Conservation (phyloP, 1,140 invertebrate genomes). For the Phymastichus coffea region DNA sequence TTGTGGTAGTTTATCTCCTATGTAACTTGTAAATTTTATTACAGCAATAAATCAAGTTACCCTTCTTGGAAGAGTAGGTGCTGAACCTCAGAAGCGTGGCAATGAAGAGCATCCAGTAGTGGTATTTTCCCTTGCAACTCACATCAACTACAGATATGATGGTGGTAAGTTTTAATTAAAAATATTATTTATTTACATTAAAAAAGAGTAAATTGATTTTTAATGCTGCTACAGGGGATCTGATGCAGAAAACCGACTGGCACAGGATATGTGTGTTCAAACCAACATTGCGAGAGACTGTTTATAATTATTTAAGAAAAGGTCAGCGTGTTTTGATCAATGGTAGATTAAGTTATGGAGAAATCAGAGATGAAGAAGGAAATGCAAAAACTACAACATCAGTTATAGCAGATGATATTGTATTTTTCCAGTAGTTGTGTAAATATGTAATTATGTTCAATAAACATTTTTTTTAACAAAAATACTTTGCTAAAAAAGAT, state of each 20-base stretch:
- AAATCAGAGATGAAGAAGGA: constrained; percentile 79
- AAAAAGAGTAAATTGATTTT: neutral
- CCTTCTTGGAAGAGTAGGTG: constrained; percentile 82
- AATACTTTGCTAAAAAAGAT: neutral
- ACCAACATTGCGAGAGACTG: constrained; percentile 74
- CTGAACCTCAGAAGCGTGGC: constrained; percentile 82
- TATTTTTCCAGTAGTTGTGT: constrained; percentile 65
- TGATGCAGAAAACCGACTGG: constrained; percentile 86
- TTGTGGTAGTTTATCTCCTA: no score
- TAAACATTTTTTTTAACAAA: neutral
- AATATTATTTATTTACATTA: constrained; percentile 5
- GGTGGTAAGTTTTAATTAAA: constrained; percentile 46
- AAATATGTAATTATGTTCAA: constrained; percentile 4
- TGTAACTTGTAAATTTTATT: no score
- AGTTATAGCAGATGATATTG: constrained; percentile 83
- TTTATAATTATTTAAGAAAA: constrained; percentile 79
- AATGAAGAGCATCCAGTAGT: constrained; percentile 80
- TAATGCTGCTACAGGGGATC: constrained; percentile 66
- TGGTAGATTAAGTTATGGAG: constrained; percentile 82
- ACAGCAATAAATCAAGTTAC: constrained; percentile 85
- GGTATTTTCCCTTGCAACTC: constrained; percentile 87
- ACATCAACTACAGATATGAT: constrained; percentile 74
- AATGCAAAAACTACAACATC: constrained; percentile 69
- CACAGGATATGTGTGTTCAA: constrained; percentile 87
- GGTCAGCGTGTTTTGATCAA: constrained; percentile 82